Conservation (phyloP, 2,888 invertebrate genomes). For the Apotomis betuletana region DNA sequence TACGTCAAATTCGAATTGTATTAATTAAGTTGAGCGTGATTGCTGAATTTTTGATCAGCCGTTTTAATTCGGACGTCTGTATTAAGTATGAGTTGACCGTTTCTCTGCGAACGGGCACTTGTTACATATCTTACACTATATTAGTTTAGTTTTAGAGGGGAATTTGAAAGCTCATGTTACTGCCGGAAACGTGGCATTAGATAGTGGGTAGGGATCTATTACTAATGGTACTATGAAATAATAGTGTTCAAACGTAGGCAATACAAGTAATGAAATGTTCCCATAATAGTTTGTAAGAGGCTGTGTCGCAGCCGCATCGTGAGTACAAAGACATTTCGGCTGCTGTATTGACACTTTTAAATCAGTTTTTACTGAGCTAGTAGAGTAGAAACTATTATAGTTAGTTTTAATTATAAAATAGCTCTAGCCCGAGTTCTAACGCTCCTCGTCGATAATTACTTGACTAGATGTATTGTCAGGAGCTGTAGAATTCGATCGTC, state of each 20-base stretch:
- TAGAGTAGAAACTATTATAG: not conserved
- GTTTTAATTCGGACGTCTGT: slow-evolving; percentile 23
- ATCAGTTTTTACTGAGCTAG: slow-evolving; percentile 5
- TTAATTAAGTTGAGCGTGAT: slow-evolving; percentile 55
- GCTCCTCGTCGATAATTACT: slow-evolving; percentile 19
- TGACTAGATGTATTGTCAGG: slow-evolving; percentile 10
- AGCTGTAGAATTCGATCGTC: slow-evolving; percentile 17
- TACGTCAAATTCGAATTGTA: slow-evolving; percentile 53
- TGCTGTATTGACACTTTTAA: slow-evolving; percentile 58
- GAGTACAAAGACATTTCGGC: slow-evolving; percentile 48
- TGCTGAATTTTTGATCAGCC: slow-evolving; percentile 46
- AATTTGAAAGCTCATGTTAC: slow-evolving; percentile 29
- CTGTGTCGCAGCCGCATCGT: slow-evolving; percentile 42
- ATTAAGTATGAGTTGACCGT: slow-evolving; percentile 46
- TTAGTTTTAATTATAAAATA: not conserved
- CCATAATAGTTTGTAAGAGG: slow-evolving; percentile 43
- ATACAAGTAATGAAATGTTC: slow-evolving; percentile 40
- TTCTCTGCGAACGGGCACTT: slow-evolving; percentile 66
- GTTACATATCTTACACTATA: slow-evolving; percentile 80
- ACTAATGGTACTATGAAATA: slow-evolving; percentile 37
- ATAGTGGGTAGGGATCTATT: slow-evolving; percentile 27
- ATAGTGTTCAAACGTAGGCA: slow-evolving; percentile 42
- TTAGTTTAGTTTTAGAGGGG: slow-evolving; percentile 52
- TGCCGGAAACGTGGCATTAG: slow-evolving; percentile 12
- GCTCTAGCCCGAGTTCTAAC: slow-evolving; percentile 12